Evolutionary conservation across 1,140 invertebrate species (phyloP), one percentile per base, ranked within the genome.

Genomic region (Subanguina moxae): DNA sequence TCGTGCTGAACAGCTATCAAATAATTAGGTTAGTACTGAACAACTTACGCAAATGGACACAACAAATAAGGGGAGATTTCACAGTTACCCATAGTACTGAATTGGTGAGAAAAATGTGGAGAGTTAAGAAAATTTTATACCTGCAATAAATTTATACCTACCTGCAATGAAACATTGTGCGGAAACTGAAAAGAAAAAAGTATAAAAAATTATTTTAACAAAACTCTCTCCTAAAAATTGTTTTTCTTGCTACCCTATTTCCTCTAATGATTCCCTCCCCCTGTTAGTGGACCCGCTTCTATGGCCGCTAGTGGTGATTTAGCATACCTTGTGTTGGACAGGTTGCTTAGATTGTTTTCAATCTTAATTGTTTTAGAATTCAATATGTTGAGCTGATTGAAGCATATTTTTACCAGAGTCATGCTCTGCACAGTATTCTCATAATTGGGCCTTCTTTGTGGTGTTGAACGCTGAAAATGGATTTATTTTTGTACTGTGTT

Each of bases 271-370:
- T n/a, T n/a, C n/a, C n/a, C n/a, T n/a, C n/a, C n/a, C n/a, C n/a
- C n/a, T n/a, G n/a, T n/a, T n/a, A n/a, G n/a, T n/a, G n/a, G n/a
- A n/a, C n/a, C n/a, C n/a, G n/a, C n/a, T n/a, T n/a, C n/a, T n/a
- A n/a, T n/a, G n/a, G n/a, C n/a, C 32, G 32, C 32, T 38, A 11
- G 32, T 38, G 32, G 11, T 5, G 11, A 52, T 21, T 64, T 5
- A n/a, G 0, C 42, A 56, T 63, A 70, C 72, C 72, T 74, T 23
- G 73, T 73, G 19, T 58, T 75, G 43, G 80, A 71, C 45, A 76
- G 17, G 59, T 81, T 82, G 43, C 68, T 75, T 5, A 82, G 67
- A 64, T 82, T 82, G 66, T 82, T 82, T 46, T 82, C 80, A 59
- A 52, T 52, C 48, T 52, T 52, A 3, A 52, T 7, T 21, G n/a